Conservation (phyloP, 2,797 vertebrate genomes). For the Astyanax mexicanus region DNA sequence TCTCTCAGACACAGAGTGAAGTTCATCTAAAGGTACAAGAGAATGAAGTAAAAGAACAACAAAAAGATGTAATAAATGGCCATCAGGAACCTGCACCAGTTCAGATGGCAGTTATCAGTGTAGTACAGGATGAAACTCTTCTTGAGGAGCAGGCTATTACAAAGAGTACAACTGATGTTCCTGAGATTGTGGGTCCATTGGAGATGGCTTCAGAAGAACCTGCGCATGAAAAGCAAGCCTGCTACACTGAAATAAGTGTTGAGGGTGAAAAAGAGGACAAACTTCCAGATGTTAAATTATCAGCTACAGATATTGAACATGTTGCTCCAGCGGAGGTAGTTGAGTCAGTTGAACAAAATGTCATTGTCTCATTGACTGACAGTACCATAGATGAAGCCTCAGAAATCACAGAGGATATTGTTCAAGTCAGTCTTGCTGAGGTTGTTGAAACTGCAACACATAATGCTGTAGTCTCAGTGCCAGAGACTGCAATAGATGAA, state of each 20-base stretch:
- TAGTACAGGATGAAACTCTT: slow-evolving; percentile 41
- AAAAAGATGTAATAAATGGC: slow-evolving; percentile 40
- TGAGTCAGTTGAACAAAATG: slow-evolving; percentile 42
- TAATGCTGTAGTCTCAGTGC: slow-evolving; percentile 40
- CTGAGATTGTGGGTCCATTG: slow-evolving; percentile 19
- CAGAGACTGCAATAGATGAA: slow-evolving; percentile 42
- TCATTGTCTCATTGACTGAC: slow-evolving; percentile 39
- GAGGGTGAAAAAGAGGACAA: slow-evolving; percentile 52
- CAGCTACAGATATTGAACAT: slow-evolving; percentile 33
- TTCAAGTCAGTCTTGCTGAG: slow-evolving; percentile 34
- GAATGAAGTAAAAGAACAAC: slow-evolving; percentile 18
- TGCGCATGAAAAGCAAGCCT: slow-evolving; percentile 29
- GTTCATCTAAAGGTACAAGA: slow-evolving; percentile 6
- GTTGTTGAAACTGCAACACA: slow-evolving; percentile 34
- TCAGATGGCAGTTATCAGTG: slow-evolving; percentile 40
- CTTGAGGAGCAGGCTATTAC: slow-evolving; percentile 39
- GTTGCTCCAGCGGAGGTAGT: slow-evolving; percentile 35
- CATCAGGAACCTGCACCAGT: slow-evolving; percentile 37
- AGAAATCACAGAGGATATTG: slow-evolving; percentile 42
- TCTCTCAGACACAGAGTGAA: slow-evolving; percentile 21
- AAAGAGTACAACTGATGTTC: neutral
- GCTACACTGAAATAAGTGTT: slow-evolving; percentile 46
- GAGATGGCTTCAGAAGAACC: slow-evolving; percentile 53
- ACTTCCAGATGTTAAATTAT: slow-evolving; percentile 35
- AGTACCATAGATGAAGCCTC: slow-evolving; percentile 43